phyloP scores from a whole-genome alignment of 2,797 vertebrate genomes.

The Ceryle rudis region DNA sequence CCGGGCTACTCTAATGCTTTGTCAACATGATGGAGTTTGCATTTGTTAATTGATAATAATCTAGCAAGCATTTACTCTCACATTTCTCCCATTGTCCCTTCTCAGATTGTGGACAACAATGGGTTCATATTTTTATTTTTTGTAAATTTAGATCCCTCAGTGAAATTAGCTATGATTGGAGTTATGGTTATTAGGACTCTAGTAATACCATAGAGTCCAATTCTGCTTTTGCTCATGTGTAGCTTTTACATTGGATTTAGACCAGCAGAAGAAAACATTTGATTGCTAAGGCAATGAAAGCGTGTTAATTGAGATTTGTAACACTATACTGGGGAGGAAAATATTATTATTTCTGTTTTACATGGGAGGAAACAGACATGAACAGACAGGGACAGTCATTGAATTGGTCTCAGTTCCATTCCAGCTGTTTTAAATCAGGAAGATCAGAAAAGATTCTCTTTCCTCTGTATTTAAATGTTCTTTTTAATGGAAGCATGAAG shows the following conservation, averaged over 20 bases:
- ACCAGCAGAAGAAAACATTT: slow-evolving; percentile 8
- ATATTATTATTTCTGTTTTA: background rate
- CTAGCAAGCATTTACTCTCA: background rate
- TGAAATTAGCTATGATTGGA: background rate
- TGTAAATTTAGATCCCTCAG: background rate
- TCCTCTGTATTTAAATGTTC: background rate
- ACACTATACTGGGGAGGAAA: background rate
- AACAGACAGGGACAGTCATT: background rate
- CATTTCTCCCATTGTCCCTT: background rate
- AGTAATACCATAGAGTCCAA: background rate
- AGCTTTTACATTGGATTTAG: background rate
- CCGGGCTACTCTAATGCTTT: background rate
- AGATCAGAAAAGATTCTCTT: background rate
- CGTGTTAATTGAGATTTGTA: background rate
- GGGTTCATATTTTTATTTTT: background rate
- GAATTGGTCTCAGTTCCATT: background rate
- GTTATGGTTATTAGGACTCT: background rate
- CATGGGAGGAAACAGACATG: background rate
- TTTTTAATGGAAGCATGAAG: background rate
- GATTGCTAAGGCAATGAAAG: background rate
- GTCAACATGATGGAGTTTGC: background rate
- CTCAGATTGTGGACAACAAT: background rate
- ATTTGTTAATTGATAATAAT: background rate
- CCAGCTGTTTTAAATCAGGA: background rate
- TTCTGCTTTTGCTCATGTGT: background rate